phyloP scores from a whole-genome alignment of 2,888 invertebrate genomes.

The Temnothorax ravouxi region DNA sequence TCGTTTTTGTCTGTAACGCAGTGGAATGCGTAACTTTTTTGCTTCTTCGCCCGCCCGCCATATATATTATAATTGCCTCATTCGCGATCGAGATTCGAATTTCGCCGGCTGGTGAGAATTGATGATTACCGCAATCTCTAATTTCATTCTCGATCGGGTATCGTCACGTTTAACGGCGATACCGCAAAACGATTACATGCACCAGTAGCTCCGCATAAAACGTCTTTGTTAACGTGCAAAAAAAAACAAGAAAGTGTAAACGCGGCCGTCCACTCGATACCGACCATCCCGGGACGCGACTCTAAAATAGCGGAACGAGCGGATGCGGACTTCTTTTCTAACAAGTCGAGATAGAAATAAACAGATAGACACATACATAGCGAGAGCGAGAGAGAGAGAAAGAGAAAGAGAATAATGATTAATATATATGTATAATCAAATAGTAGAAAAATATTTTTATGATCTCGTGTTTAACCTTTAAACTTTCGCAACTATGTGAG shows the following conservation, averaged over 20 bases:
- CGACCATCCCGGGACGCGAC: not conserved
- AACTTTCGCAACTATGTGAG: too few relatives aligned
- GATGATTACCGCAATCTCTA: not conserved
- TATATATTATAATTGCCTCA: not conserved
- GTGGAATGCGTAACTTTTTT: not conserved
- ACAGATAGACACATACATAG: not conserved
- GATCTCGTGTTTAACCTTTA: too few relatives aligned
- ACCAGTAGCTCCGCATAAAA: slow-evolving; percentile 27
- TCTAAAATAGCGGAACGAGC: slow-evolving; percentile 46
- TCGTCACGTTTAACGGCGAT: not conserved
- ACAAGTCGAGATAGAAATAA: not conserved
- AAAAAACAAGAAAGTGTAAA: not conserved
- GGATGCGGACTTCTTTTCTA: slow-evolving; percentile 25
- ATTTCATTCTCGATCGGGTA: not conserved
- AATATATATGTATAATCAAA: too few relatives aligned
- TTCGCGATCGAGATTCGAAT: not conserved
- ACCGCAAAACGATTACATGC: slow-evolving; percentile 12
- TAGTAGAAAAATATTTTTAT: too few relatives aligned
- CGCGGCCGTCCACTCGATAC: not conserved
- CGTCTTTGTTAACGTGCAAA: not conserved
- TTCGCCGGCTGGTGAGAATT: not conserved
- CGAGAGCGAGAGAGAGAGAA: not conserved
- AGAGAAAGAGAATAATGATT: too few relatives aligned
- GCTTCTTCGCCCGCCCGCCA: too few relatives aligned
- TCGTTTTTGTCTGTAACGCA: not conserved